Base-by-base conservation (phyloP, 2,888 invertebrate genomes). In the Pristionchus maxplancki region DNA sequence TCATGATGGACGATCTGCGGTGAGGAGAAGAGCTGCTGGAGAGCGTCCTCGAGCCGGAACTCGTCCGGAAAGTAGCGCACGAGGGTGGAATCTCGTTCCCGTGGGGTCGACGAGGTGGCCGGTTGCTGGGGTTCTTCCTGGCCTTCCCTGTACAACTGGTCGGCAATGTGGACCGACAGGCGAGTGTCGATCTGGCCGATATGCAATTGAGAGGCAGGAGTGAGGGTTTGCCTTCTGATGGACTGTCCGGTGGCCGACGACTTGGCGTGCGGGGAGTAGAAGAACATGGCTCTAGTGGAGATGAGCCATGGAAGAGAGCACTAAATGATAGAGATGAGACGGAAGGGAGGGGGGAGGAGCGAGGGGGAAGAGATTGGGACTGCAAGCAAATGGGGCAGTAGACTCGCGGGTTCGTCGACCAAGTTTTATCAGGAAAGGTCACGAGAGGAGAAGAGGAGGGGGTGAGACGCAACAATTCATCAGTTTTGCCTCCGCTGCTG, bases 261-360 rank as follows among this genome's bases (percentile, higher is more conserved):
- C n/a, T 91, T 91, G 13, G 90, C 89, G 83, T 93, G 90, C 20
- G 93, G 93, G 31, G 93, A 93, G 89, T 93, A 93, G 90, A 93
- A 93, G 89, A 93, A 93, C 93, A 93, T 93, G 34, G n/a, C 40
- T 48, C 78, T 4, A n/a, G 15, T 34, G 13, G 31, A 20, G 67
- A 78, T 28, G 40, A 28, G 11, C 28, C 40, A 71, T 37, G 58
- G n/a, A 89, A 31, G 58, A 62, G 64, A 34, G 64, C 62, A n/a
- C 58, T 78, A 74, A 88, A 50, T 81, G 81, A 37, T 87, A 81
- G 64, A 83, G 82, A 28, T n/a, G 86, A 50, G 86, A 40, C 24
- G 71, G 28, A 64, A 53, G 40, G 67, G 86, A 40, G 86, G 37
- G 31, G 44, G 34, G 82, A 71, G 88, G 74, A 44, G 84, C 62